Conservation (phyloP, 2,113 vertebrate genomes). For the Alces alces region DNA sequence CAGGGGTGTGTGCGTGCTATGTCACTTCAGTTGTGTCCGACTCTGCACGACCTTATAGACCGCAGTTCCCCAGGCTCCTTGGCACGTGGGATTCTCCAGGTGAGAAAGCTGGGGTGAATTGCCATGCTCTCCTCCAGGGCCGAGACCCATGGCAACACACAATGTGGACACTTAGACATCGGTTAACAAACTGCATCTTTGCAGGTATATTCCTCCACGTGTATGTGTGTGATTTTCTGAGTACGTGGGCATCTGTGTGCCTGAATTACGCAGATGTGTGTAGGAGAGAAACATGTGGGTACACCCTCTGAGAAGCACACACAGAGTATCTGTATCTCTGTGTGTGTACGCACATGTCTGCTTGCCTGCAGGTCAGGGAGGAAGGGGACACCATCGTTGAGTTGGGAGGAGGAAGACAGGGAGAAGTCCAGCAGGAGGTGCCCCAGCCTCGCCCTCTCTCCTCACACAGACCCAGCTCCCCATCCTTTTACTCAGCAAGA, state of each 20-base stretch:
- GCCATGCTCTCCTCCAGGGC: not conserved
- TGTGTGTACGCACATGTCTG: accelerated
- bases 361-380: not conserved
- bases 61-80: not conserved
- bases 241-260: not conserved
- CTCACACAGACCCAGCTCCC: not conserved
- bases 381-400: no score
- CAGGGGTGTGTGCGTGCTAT: not conserved
- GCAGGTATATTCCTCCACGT: not conserved
- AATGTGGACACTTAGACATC: not conserved
- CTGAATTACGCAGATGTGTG: not conserved
- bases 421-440: not conserved
- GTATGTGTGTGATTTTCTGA: not conserved
- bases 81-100: not conserved
- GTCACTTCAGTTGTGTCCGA: not conserved
- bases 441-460: not conserved
- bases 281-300: not conserved
- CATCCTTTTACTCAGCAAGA: not conserved
- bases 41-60: not conserved
- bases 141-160: not conserved
- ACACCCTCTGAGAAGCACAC: not conserved
- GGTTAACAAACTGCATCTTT: not conserved
- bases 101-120: not conserved
- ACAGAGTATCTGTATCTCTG: not conserved
- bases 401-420: not conserved